Percentiles rank a stretch among this genome's conserved stretches.
Evolutionary conservation across 2,797 vertebrate genomes (phyloP).

Genomic region (Sebastes hubbsi): DNA sequence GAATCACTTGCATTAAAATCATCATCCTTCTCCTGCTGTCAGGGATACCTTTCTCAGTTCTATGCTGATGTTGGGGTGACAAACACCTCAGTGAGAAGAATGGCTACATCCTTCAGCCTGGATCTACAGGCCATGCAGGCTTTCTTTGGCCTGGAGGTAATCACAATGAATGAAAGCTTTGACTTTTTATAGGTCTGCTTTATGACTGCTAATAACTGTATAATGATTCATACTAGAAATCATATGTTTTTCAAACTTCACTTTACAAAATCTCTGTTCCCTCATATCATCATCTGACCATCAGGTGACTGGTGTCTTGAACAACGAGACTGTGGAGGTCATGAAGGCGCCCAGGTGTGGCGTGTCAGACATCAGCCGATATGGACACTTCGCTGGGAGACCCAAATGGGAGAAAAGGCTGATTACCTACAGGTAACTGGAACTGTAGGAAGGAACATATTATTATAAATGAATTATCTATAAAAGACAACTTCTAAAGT

Average conservation of each 20-base stretch:
- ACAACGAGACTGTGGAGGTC: slow-evolving; percentile 56
- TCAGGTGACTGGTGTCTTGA: slow-evolving; percentile 80
- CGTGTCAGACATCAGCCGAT: slow-evolving; percentile 77
- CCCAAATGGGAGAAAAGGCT: slow-evolving; percentile 78
- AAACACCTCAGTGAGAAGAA: slow-evolving; percentile 10
- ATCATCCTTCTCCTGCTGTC: not conserved
- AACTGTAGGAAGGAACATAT: too few species aligned
- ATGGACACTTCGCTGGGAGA: slow-evolving; percentile 36
- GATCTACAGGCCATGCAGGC: slow-evolving; percentile 84
- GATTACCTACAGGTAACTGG: slow-evolving; percentile 84
- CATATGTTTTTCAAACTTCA: not conserved
- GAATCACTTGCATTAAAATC: not conserved
- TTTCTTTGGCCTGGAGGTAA: slow-evolving; percentile 84
- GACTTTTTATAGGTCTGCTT: not conserved
- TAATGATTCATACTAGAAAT: not conserved
- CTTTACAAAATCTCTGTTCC: not conserved
- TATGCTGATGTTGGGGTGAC: slow-evolving; percentile 61
- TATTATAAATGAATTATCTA: too few species aligned
- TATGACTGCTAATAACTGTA: not conserved
- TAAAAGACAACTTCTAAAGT: too few species aligned
- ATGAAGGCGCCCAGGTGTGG: slow-evolving; percentile 85
- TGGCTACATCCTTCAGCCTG: slow-evolving; percentile 43
- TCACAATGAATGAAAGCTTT: not conserved
- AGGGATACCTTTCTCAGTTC: slow-evolving; percentile 83
- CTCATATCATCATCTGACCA: not conserved